Evolutionary conservation across 1,140 invertebrate species (phyloP), one percentile per base, ranked within the genome.

Genomic region (Sarcophaga bullata): DNA sequence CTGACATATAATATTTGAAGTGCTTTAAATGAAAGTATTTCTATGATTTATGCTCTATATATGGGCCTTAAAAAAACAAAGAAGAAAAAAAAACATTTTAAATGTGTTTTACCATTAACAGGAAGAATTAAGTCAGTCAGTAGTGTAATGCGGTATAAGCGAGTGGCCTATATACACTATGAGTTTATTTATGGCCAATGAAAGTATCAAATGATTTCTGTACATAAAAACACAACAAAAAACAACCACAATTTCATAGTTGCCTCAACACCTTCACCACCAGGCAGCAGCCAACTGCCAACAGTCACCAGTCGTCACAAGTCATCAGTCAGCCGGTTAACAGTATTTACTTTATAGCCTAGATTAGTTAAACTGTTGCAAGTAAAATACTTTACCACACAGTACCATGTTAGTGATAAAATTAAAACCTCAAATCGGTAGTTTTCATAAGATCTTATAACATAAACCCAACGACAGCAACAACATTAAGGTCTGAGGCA

Each of bases 401-500:
- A 37, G 25, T 37, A 37, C 25, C 25, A 4, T 37, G 25, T 37
- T 37, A 37, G 25, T 37, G 25, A 37, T 37, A 37, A 37, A 37
- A 37, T 37, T 37, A 37, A 37, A 37, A 58, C 13, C n/a, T n/a
- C 13, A n/a, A 58, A 58, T 58, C 62, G 62, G 62, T 68, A 68
- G n/a, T 19, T 68, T 68, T 68, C 19, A 19, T 68, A 68, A 68
- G 62, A 68, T 68, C 62, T 68, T 68, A 68, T 68, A 68, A 25
- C 62, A 17, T n/a, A 62, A n/a, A 62, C 13, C 25, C 25, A 37
- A 37, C 25, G 25, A 37, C 13, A 62, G 2, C 17, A 17, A 68
- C 17, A 68, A 68, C 17, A 68, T 68, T 68, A 19, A 68, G 62
- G 62, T 68, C 19, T 68, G 17, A 68, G 15, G 54, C 54, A 58